These are phyloP conservation scores for Chaetoderma sp. DNA, from an alignment of 2,888 invertebrate genomes.

Conservation along the genomic window DNA sequence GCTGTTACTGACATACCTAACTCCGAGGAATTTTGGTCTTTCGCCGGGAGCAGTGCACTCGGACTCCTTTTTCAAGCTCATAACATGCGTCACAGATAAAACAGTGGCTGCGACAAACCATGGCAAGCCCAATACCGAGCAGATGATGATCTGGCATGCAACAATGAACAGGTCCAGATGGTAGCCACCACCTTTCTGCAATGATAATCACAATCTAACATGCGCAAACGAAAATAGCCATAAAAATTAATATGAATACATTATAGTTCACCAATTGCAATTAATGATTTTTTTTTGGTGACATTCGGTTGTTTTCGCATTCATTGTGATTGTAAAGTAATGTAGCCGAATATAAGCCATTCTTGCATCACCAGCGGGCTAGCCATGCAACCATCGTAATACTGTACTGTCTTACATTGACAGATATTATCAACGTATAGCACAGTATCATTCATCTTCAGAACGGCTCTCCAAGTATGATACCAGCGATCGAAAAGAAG, in stretches of 20 bases:
- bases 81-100: conserved; percentile 96
- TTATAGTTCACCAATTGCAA: not conserved
- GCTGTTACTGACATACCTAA: conserved; percentile 75
- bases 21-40: conserved; percentile 94
- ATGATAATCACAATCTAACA: conserved; percentile 8
- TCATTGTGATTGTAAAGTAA: too few relatives aligned
- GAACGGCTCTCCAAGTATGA: too few relatives aligned
- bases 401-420: too few relatives aligned
- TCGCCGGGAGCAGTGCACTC: conserved; percentile 98
- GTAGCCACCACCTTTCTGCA: conserved; percentile 92
- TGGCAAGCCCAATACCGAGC: conserved; percentile 92
- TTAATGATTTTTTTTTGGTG: too few relatives aligned
- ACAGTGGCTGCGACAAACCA: conserved; percentile 91
- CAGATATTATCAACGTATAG: too few relatives aligned
- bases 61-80: conserved; percentile 93
- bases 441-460: too few relatives aligned
- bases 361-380: too few relatives aligned
- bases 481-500: too few relatives aligned
- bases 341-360: too few relatives aligned
- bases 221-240: not conserved
- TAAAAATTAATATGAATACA: too few relatives aligned
- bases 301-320: too few relatives aligned
- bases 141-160: conserved; percentile 87
- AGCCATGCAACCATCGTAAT: too few relatives aligned
- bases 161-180: conserved; percentile 93